phyloP scores from a whole-genome alignment of 64 coral and sea anemone genomes.

The Montipora cactus region DNA sequence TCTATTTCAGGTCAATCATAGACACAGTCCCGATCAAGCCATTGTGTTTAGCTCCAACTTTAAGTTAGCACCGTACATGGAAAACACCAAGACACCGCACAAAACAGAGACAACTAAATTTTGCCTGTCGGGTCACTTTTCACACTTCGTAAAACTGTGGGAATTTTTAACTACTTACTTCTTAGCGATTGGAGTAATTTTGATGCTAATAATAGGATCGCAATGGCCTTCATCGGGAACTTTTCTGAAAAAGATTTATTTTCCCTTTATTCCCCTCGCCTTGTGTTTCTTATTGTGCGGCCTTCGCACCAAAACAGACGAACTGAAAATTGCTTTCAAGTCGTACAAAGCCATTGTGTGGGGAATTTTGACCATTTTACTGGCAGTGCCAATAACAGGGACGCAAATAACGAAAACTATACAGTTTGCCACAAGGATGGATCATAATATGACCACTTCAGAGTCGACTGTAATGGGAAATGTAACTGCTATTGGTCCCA shows the following conservation, averaged over 20 bases:
- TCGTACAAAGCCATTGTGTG: conserved; percentile 84
- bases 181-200: conserved; percentile 71
- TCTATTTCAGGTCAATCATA: no score
- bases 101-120: neutral
- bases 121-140: neutral
- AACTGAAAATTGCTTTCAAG: conserved; percentile 55
- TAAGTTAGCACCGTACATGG: neutral
- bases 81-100: neutral
- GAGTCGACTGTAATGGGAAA: conserved; percentile 67
- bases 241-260: conserved; percentile 27
- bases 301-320: conserved; percentile 75
- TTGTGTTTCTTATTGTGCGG: conserved; percentile 74
- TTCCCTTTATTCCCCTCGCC: conserved; percentile 42
- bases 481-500: conserved; percentile 91
- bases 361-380: conserved; percentile 76
- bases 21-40: no score
- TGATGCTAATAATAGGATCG: conserved; percentile 59
- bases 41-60: no score
- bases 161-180: conserved; percentile 59
- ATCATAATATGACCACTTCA: conserved; percentile 77
- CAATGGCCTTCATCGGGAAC: conserved; percentile 54
- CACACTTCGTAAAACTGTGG: neutral
- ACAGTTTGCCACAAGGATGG: conserved; percentile 79
- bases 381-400: conserved; percentile 75
- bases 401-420: conserved; percentile 94